Evolutionary conservation across 1,140 invertebrate genomes (phyloP).

Genomic region (Chionoecetes opilio): DNA sequence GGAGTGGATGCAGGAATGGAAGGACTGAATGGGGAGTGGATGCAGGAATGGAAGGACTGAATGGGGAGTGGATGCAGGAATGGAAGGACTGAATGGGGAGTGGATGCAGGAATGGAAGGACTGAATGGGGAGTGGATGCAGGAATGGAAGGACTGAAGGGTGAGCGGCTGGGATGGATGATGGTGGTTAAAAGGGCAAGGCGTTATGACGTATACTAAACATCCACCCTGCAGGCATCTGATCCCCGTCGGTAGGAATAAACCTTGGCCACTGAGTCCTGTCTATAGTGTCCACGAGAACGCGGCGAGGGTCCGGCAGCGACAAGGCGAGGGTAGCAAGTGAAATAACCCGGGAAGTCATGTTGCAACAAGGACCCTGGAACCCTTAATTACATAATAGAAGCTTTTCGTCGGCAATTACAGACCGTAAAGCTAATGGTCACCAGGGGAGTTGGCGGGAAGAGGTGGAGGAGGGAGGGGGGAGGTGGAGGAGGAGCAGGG

Average conservation of each 20-base stretch:
- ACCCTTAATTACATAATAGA: slow-evolving; percentile 75
- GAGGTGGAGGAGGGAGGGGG: neutral
- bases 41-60: neutral
- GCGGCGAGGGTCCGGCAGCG: neutral
- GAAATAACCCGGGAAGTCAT: slow-evolving; percentile 48
- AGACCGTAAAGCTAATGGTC: slow-evolving; percentile 72
- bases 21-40: neutral
- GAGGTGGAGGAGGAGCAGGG: neutral
- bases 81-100: too few species aligned
- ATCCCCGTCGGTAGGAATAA: too few species aligned
- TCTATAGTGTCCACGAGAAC: too few species aligned
- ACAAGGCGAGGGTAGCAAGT: slow-evolving; percentile 21
- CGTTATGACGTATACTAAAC: too few species aligned
- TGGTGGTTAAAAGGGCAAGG: too few species aligned
- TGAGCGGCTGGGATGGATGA: too few species aligned
- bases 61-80: too few species aligned
- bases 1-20: neutral
- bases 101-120: too few species aligned
- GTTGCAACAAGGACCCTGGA: slow-evolving; percentile 66
- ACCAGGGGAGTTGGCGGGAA: slow-evolving; percentile 49
- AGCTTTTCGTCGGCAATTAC: slow-evolving; percentile 72
- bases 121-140: neutral
- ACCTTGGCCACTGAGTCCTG: too few species aligned
- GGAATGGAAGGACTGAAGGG: too few species aligned
- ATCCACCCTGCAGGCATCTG: too few species aligned